These are phyloP conservation scores for Ammodytes dubius DNA, from an alignment of 2,113 vertebrate genomes.

Conservation along the genomic window DNA sequence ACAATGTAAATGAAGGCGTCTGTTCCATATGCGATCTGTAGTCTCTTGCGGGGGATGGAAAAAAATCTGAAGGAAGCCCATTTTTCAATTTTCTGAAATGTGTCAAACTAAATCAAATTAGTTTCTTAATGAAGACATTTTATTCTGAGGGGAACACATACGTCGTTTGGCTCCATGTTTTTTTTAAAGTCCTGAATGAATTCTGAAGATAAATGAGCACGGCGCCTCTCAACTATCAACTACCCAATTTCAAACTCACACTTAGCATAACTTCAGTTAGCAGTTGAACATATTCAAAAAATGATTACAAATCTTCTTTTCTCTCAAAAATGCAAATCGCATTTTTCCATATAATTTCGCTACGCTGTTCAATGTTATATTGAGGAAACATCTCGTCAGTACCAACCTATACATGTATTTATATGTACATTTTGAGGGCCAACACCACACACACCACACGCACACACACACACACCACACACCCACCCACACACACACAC, in stretches of 20 bases:
- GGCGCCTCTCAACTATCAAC: not conserved
- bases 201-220: not conserved
- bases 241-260: not conserved
- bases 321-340: constrained; percentile 15
- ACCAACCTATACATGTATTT: no score
- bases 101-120: not conserved
- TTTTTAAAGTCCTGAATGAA: not conserved
- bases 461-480: no score
- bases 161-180: not conserved
- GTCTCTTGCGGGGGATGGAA: no score
- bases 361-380: not conserved
- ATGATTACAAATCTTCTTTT: not conserved
- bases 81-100: no score
- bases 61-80: not conserved
- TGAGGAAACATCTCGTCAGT: not conserved
- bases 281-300: constrained; percentile 13
- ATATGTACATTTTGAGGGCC: no score
- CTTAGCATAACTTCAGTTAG: not conserved
- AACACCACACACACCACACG: no score
- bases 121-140: not conserved
- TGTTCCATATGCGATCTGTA: not conserved
- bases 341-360: constrained; percentile 14
- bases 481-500: no score
- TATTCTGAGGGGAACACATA: not conserved
- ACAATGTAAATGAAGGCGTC: not conserved